Evolutionary conservation across 2,797 vertebrate genomes (phyloP).

Genomic region (Merluccius polli): DNA sequence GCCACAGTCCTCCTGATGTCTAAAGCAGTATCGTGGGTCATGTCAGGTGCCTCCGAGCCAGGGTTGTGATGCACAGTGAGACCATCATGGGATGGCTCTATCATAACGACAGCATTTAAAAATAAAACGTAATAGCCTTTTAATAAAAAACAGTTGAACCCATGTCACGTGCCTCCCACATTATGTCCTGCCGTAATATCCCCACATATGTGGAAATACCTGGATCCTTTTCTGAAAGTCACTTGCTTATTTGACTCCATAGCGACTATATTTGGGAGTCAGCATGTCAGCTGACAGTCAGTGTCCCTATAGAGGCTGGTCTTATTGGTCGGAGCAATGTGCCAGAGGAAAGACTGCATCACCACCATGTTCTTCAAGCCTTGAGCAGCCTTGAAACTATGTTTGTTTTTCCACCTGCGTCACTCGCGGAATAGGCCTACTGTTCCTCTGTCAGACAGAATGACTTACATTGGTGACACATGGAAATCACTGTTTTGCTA

Average conservation of each 20-base stretch:
- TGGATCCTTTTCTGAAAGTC: no score
- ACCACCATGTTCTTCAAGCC: background rate
- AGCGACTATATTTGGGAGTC: no score
- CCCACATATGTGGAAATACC: no score
- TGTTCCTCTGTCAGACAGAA: background rate
- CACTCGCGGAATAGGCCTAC: background rate
- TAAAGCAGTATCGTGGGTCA: slow-evolving; percentile 14
- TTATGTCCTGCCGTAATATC: no score
- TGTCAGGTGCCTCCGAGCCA: background rate
- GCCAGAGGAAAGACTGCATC: slow-evolving; percentile 9
- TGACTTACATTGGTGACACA: background rate
- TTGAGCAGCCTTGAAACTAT: background rate
- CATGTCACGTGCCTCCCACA: no score
- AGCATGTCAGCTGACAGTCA: no score
- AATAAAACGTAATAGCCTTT: no score
- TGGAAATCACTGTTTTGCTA: background rate
- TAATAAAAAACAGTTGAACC: no score
- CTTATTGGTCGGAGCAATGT: slow-evolving; percentile 2
- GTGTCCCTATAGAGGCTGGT: background rate
- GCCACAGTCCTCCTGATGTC: background rate
- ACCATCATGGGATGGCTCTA: background rate
- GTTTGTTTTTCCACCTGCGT: slow-evolving; percentile 13
- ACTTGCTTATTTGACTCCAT: no score
- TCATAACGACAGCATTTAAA: no score
- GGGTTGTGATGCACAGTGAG: background rate